Percentiles rank a stretch among this genome's conserved stretches.
Evolutionary conservation across 2,797 vertebrate species (phyloP).

Genomic region (Anguilla anguilla): DNA sequence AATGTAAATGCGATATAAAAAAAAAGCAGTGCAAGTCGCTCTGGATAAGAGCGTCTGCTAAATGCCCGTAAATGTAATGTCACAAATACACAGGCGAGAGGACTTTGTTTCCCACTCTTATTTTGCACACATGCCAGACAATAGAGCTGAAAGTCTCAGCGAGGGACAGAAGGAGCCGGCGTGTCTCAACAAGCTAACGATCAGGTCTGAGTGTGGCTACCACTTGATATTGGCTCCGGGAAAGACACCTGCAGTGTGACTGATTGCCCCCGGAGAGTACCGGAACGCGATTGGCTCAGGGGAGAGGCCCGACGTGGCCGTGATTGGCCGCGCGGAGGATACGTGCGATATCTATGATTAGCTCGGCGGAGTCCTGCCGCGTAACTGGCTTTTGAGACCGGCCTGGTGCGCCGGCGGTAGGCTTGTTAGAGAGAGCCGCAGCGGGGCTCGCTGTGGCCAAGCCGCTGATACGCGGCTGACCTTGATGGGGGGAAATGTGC

Average conservation of each 20-base stretch:
- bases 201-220: not conserved
- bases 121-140: not conserved
- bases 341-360: slow-evolving; percentile 10
- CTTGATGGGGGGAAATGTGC: not conserved
- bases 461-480: not conserved
- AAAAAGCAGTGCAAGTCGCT: too few species aligned
- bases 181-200: slow-evolving; percentile 14
- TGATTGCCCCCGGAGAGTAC: not conserved
- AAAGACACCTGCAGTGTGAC: slow-evolving; percentile 5
- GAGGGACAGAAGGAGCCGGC: not conserved
- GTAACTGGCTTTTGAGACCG: slow-evolving; percentile 8
- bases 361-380: not conserved
- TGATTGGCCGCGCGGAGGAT: not conserved
- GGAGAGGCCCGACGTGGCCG: not conserved
- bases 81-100: not conserved
- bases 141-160: not conserved
- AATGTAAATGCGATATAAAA: too few species aligned
- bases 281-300: slow-evolving; percentile 8
- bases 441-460: slow-evolving; percentile 1
- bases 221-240: slow-evolving; percentile 7
- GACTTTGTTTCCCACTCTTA: not conserved
- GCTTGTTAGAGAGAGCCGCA: not conserved
- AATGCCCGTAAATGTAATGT: too few species aligned
- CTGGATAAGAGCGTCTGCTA: too few species aligned
- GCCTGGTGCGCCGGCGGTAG: not conserved